Conservation (phyloP, 2,888 invertebrate genomes). For the Lapara coniferarum region DNA sequence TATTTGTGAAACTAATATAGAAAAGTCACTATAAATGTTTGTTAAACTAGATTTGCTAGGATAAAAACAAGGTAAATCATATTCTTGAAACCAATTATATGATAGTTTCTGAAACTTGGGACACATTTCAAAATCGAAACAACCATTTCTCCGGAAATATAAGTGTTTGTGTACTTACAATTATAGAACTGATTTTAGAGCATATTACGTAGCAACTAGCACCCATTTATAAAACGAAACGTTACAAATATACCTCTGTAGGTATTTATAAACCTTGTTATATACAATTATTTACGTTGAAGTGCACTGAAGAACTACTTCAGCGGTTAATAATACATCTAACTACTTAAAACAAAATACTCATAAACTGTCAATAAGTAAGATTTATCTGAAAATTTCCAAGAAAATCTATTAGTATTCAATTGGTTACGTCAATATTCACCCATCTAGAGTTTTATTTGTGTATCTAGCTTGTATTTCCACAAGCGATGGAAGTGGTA, state of each 20-base stretch:
- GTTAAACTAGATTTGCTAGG: not conserved
- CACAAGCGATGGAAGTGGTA: not conserved
- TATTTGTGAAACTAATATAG: too few relatives aligned
- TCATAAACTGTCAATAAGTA: not conserved
- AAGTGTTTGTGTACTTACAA: too few relatives aligned
- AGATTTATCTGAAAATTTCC: not conserved
- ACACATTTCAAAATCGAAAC: too few relatives aligned
- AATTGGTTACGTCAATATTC: conserved; percentile 20
- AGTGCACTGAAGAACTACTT: not conserved
- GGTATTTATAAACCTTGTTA: not conserved
- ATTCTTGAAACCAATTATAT: too few relatives aligned
- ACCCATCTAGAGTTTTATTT: conserved; percentile 6
- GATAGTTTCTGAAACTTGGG: too few relatives aligned
- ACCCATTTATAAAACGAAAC: not conserved
- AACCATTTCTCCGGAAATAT: too few relatives aligned
- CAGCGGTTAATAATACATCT: not conserved
- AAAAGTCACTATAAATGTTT: not conserved
- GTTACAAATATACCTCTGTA: not conserved
- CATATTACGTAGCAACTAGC: too few relatives aligned
- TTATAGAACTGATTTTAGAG: too few relatives aligned
- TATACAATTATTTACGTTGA: not conserved
- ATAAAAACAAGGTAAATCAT: not conserved
- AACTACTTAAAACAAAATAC: not conserved
- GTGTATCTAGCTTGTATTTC: not conserved
- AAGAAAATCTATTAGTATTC: not conserved